phyloP scores from a whole-genome alignment of 1,140 invertebrate genomes.

The silkworm (Bombyx mori) region ASM3026992v2 NC_085111.1:7360501-7361000 shows the following conservation, averaged over 20 bases:
- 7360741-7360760: not conserved
- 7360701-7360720: not conserved
- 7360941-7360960: too few species aligned
- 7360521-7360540: too few species aligned
- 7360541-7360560: too few species aligned
- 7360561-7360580: too few species aligned
- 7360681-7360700: not conserved
- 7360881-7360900: too few species aligned
- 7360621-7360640: not conserved
- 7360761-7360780: not conserved
- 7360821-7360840: conserved; percentile 10
- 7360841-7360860: conserved; percentile 6
- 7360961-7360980: too few species aligned
- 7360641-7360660: not conserved
- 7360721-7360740: not conserved
- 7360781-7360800: not conserved
- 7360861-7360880: conserved; percentile 9
- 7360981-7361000: too few species aligned
- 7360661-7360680: not conserved
- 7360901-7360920: too few species aligned
- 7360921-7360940: too few species aligned
- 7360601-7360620: too few species aligned
- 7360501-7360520: too few species aligned
- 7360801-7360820: conserved; percentile 6
- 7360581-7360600: too few species aligned